Conservation (phyloP, 2,888 invertebrate species). For the Enchytraeus crypticus region DNA sequence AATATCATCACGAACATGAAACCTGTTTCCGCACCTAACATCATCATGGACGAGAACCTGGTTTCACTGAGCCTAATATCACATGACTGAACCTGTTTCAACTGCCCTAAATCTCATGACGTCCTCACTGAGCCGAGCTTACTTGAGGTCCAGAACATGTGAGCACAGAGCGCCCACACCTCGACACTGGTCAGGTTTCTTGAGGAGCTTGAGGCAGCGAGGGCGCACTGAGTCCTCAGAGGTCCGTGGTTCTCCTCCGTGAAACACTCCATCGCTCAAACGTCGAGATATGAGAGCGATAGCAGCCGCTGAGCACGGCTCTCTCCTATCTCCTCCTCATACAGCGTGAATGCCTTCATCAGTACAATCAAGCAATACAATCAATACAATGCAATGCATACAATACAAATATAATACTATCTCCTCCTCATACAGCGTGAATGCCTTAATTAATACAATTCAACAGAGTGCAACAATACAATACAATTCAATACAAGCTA, state of each 20-base stretch:
- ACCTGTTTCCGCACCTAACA: too few species aligned
- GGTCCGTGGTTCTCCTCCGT: constrained; percentile 95
- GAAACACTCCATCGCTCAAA: constrained; percentile 88
- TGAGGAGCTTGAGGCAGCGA: constrained; percentile 87
- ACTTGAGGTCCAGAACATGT: constrained; percentile 97
- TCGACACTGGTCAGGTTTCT: constrained; percentile 98
- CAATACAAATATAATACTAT: background rate
- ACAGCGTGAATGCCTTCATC: constrained; percentile 77
- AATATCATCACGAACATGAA: too few species aligned
- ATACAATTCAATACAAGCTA: too few species aligned
- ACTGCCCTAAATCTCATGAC: constrained; percentile 37
- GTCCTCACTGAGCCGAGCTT: too few species aligned
- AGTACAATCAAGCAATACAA: background rate
- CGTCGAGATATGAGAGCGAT: constrained; percentile 87
- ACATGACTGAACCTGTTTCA: too few species aligned
- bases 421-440: background rate
- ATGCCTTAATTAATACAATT: too few species aligned
- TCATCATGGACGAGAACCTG: too few species aligned
- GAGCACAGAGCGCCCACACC: constrained; percentile 84
- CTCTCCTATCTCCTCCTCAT: constrained; percentile 94
- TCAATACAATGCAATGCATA: background rate
- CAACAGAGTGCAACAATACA: too few species aligned
- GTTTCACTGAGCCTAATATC: too few species aligned
- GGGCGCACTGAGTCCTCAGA: constrained; percentile 84
- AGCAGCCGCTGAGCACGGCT: constrained; percentile 88